phyloP scores from a whole-genome alignment of 2,113 vertebrate species.

The Candoia aspera region DNA sequence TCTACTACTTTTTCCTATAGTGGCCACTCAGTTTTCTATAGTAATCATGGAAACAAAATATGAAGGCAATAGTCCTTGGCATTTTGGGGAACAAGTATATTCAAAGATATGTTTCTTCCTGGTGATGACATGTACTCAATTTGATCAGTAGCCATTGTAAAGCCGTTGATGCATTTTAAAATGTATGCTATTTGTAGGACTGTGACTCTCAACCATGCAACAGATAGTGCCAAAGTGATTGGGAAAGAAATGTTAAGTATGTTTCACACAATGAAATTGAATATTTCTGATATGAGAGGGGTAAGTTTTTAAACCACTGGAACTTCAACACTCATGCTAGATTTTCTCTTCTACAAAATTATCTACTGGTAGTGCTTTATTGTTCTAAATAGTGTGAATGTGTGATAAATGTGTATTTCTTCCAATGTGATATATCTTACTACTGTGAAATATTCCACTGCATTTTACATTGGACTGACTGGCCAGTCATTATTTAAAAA shows the following conservation, averaged over 20 bases:
- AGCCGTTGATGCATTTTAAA: constrained; percentile 47
- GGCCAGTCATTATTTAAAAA: background rate
- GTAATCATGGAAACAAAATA: background rate
- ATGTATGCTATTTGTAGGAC: constrained; percentile 75
- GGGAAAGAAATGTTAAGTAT: constrained; percentile 87
- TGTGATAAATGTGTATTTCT: background rate
- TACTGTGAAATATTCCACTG: background rate
- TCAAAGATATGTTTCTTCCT: background rate
- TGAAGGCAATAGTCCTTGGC: background rate
- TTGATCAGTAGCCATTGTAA: background rate
- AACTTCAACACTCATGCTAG: constrained; percentile 18
- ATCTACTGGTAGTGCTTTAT: background rate
- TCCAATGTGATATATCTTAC: background rate
- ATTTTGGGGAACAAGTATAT: background rate
- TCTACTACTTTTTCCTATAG: background rate
- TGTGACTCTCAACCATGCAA: constrained; percentile 88
- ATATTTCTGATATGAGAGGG: constrained; percentile 91
- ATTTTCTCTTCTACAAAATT: background rate
- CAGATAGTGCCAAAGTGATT: constrained; percentile 88
- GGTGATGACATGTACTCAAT: background rate
- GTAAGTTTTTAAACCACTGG: constrained; percentile 68
- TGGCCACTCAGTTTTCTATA: background rate
- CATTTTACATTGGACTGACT: background rate
- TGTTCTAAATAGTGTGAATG: background rate
- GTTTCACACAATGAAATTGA: constrained; percentile 91